These are phyloP conservation scores for Teleogryllus oceanicus DNA, from an alignment of 2,888 invertebrate genomes.

Conservation along the genomic window DNA sequence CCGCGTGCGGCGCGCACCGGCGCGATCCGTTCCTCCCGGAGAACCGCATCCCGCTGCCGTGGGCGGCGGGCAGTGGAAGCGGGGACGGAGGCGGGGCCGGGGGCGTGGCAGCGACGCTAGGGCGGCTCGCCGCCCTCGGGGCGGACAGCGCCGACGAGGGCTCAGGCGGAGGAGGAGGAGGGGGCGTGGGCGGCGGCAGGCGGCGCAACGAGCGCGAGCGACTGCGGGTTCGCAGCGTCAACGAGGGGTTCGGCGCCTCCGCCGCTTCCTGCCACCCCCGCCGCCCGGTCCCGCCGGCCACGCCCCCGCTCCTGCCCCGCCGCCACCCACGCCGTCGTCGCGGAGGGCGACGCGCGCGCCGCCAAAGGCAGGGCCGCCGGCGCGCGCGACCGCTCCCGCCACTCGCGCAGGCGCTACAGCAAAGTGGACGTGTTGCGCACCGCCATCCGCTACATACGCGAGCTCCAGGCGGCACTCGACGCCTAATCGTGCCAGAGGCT, in stretches of 20 bases:
- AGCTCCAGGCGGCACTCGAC: slow-evolving; percentile 30
- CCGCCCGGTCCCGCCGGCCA: background rate
- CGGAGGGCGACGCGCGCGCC: background rate
- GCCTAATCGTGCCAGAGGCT: background rate
- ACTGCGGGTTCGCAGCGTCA: slow-evolving; percentile 39
- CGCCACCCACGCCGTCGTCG: background rate
- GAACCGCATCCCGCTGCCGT: slow-evolving; percentile 36
- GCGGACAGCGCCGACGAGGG: background rate
- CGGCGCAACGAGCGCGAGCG: slow-evolving; percentile 40
- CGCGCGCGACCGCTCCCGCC: background rate
- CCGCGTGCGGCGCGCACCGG: background rate
- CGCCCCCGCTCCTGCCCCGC: background rate
- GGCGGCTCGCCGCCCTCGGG: background rate
- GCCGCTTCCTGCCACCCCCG: slow-evolving; percentile 36
- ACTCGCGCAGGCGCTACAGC: slow-evolving; percentile 37
- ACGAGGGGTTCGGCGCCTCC: slow-evolving; percentile 40
- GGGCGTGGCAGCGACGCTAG: background rate
- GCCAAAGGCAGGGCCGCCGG: background rate
- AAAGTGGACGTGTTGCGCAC: slow-evolving; percentile 40
- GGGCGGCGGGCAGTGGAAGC: too few species aligned
- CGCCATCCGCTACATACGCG: slow-evolving; percentile 38
- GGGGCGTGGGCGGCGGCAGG: background rate
- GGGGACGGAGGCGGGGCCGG: background rate
- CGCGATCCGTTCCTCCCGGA: slow-evolving; percentile 38
- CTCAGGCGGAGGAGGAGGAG: background rate